These are phyloP conservation scores for Alligator sinensis DNA, from an alignment of 2,113 vertebrate genomes.

Conservation along the genomic window DNA sequence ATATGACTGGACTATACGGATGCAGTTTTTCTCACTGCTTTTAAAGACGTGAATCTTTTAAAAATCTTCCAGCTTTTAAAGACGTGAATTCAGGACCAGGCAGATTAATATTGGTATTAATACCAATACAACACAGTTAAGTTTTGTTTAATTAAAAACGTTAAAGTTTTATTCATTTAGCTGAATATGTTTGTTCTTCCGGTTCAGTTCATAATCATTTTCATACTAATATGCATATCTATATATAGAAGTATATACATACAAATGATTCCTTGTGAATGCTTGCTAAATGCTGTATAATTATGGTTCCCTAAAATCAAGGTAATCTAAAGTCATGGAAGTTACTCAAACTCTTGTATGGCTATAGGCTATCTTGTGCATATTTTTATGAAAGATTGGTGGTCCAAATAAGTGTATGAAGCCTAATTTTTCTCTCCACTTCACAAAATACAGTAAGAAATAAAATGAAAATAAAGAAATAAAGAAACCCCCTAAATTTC, in stretches of 20 bases:
- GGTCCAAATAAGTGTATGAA: not conserved
- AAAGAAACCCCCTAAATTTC: not conserved
- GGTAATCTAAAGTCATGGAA: not conserved
- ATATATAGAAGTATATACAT: not conserved
- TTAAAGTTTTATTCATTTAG: too few species aligned
- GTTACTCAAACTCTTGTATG: not conserved
- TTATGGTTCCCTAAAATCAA: not conserved
- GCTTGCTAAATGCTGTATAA: not conserved
- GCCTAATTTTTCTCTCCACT: too few species aligned
- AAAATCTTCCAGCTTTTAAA: not conserved
- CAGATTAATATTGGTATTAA: too few species aligned
- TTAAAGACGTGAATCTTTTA: not conserved
- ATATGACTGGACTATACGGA: not conserved
- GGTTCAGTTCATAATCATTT: not conserved
- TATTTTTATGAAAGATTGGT: not conserved
- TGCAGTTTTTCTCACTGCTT: not conserved
- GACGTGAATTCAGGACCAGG: accelerated
- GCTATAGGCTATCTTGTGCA: not conserved
- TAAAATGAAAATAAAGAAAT: too few species aligned
- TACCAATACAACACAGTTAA: too few species aligned
- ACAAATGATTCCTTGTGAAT: not conserved
- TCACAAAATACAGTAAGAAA: too few species aligned
- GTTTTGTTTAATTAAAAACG: not conserved
- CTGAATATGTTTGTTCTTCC: not conserved
- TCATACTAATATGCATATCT: not conserved